These are phyloP conservation scores for Noctua comes DNA, from an alignment of 2,888 invertebrate genomes.

Conservation along the genomic window DNA sequence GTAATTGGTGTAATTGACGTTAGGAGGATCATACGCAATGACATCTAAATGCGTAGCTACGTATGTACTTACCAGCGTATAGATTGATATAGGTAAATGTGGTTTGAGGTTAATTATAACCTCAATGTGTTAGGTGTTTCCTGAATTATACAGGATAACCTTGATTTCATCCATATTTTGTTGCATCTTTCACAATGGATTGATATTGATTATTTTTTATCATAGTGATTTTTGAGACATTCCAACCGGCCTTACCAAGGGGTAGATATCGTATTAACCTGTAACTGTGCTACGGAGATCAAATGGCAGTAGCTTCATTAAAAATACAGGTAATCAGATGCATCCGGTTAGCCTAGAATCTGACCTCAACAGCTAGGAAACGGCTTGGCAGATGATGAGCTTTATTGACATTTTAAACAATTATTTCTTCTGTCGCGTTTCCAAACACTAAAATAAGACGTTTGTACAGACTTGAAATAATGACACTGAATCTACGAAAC, in stretches of 20 bases:
- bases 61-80: neutral
- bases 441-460: neutral
- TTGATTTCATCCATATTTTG: neutral
- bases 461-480: neutral
- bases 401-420: neutral
- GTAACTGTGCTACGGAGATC: neutral
- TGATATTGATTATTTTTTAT: neutral
- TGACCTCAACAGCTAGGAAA: neutral
- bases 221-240: neutral
- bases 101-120: conserved; percentile 6
- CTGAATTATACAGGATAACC: neutral
- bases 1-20: conserved; percentile 64
- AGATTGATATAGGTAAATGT: conserved; percentile 12
- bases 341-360: neutral
- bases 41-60: conserved; percentile 25
- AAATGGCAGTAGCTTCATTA: neutral
- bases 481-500: neutral
- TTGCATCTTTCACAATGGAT: neutral
- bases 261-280: neutral
- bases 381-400: neutral
- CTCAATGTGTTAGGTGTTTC: neutral
- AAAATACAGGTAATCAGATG: neutral
- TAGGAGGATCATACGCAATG: conserved; percentile 55
- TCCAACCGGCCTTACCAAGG: neutral
- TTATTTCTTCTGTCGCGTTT: neutral